Percentiles rank a stretch among this genome's conserved stretches.
Conservation (phyloP, 2,113 vertebrate genomes). For the Notechis scutatus region DNA sequence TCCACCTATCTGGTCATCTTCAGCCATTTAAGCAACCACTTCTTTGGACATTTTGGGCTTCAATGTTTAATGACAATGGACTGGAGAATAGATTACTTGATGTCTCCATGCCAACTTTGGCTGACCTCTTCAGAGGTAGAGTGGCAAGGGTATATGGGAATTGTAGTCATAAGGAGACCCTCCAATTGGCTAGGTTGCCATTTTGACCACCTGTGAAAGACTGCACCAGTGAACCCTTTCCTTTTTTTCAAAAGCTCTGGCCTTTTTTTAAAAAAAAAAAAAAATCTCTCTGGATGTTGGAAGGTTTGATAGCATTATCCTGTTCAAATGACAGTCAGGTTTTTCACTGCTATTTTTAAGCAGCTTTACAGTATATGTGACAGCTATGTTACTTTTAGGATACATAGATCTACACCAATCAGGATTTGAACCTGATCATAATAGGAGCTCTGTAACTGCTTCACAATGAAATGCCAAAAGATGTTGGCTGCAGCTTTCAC, state of each 20-base stretch:
- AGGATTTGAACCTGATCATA: background rate
- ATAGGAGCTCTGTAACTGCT: background rate
- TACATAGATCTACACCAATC: background rate
- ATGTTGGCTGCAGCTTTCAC: background rate
- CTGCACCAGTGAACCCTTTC: background rate
- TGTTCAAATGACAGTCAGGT: background rate
- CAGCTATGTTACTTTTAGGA: background rate
- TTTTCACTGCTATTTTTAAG: background rate
- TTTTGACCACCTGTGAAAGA: background rate
- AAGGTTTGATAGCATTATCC: background rate
- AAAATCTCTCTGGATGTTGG: background rate
- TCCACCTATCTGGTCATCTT: background rate
- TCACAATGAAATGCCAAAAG: background rate
- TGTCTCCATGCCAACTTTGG: background rate
- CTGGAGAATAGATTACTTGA: background rate
- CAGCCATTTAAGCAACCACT: background rate
- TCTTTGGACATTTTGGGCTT: background rate
- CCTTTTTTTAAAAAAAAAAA: background rate
- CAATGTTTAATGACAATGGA: background rate
- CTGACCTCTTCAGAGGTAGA: background rate
- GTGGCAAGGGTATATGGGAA: background rate
- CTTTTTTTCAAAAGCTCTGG: background rate
- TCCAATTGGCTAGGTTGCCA: no score
- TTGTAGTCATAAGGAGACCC: no score
- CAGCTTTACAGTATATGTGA: background rate